phyloP scores from a whole-genome alignment of 2,113 vertebrate species.

The Sinocyclocheilus anshuiensis region DNA sequence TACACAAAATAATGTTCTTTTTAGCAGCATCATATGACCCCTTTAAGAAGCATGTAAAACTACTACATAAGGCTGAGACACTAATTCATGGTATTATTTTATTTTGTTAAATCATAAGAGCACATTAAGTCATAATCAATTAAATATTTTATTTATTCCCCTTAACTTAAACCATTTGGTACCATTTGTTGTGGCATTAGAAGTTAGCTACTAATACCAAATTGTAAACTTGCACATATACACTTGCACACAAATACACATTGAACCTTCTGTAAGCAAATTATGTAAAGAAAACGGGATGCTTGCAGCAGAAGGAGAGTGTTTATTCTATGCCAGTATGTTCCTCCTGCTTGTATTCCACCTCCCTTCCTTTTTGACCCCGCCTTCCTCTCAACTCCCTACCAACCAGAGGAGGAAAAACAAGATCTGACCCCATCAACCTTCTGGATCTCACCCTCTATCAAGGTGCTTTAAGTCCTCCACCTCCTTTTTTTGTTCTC shows the following conservation, averaged over 20 bases:
- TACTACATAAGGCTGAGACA: background rate
- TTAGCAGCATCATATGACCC: too few relatives aligned
- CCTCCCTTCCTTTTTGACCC: slow-evolving; percentile 6
- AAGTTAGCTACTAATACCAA: background rate
- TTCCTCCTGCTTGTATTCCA: slow-evolving; percentile 45
- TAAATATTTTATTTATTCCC: background rate
- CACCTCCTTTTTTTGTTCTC: slow-evolving; percentile 23
- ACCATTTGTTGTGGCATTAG: background rate
- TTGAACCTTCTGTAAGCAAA: background rate
- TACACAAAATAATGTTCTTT: too few relatives aligned
- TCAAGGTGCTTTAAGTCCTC: slow-evolving; percentile 53
- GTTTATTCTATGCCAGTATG: slow-evolving; percentile 8
- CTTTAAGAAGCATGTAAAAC: background rate
- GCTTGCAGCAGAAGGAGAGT: background rate
- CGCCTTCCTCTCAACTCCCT: slow-evolving; percentile 32
- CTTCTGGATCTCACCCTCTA: slow-evolving; percentile 52
- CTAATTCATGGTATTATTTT: background rate
- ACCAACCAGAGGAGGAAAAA: slow-evolving; percentile 48
- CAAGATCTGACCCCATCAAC: slow-evolving; percentile 44
- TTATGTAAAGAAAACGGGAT: background rate
- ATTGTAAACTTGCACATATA: background rate
- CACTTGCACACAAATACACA: background rate
- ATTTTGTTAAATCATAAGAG: background rate
- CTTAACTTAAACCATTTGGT: background rate
- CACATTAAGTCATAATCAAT: background rate